phyloP scores from a whole-genome alignment of 2,888 invertebrate genomes.

The Parnassius apollo region DNA sequence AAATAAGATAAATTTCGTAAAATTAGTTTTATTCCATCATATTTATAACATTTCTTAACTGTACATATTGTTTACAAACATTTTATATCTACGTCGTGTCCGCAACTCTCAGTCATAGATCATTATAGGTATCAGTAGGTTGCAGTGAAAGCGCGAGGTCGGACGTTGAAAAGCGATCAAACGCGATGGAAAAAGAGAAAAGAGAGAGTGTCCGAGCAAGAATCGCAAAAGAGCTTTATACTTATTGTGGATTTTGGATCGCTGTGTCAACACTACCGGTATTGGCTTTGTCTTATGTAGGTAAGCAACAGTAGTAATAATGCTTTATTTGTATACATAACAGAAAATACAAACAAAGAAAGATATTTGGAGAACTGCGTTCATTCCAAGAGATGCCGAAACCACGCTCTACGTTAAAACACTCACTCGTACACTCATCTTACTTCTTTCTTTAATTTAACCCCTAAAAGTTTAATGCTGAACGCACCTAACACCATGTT shows the following conservation, averaged over 20 bases:
- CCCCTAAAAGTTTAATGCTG: too few relatives aligned
- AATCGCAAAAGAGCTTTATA: constrained; percentile 59
- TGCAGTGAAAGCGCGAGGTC: constrained; percentile 3
- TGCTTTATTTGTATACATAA: too few relatives aligned
- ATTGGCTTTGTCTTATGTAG: constrained; percentile 64
- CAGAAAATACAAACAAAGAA: too few relatives aligned
- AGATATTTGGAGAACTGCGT: too few relatives aligned
- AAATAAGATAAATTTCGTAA: too few relatives aligned
- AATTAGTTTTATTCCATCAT: too few relatives aligned
- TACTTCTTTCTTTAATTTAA: too few relatives aligned
- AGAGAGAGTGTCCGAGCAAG: constrained; percentile 49
- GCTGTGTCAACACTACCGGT: constrained; percentile 65
- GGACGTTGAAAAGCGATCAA: constrained; percentile 26
- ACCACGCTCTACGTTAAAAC: too few relatives aligned
- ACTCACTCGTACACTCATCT: too few relatives aligned
- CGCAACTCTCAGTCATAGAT: constrained; percentile 19
- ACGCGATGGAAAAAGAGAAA: constrained; percentile 38
- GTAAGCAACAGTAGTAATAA: constrained; percentile 42
- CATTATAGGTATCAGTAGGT: constrained; percentile 25
- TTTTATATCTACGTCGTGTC: constrained; percentile 3
- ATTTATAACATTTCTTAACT: too few relatives aligned
- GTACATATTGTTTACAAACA: constrained; percentile 20
- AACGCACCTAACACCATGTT: too few relatives aligned
- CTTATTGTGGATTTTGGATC: constrained; percentile 69
- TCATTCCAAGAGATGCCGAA: too few relatives aligned